Base-by-base conservation (phyloP, 2,113 vertebrate species). In the Archocentrus centrarchus region DNA sequence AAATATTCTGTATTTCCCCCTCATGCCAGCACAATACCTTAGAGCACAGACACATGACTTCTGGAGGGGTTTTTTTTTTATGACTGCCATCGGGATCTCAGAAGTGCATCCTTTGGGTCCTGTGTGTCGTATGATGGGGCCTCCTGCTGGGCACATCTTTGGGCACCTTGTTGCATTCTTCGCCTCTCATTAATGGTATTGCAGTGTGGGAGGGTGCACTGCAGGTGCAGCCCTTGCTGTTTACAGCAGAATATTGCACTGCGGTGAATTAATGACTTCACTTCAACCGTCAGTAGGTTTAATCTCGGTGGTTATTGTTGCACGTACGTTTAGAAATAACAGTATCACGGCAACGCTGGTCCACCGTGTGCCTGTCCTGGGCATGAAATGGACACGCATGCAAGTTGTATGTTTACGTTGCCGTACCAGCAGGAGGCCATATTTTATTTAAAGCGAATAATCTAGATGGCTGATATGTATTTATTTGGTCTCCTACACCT, bases 51-150 rank as follows among this genome's bases (percentile, higher is more conserved):
- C 22, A 7, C 22, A 7, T 27, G 22, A 68, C 22, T 11, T 70
- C 11, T 50, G 24, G 66, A 50, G 66, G 10, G 3, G 41, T 30
- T 30, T 30, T 30, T 11, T 18, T 15, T 64, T 41, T 14, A 11
- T 64, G 62, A 64, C 62, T 63, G 11, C 35, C 61, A n/a, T 32
- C 61, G 37, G 32, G 61, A 13, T 63, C 61, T 27, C 63, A 47
- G 39, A 47, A 17, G 24, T 53, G 44, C 66, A 53, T 73, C 44
- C 27, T 53, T 73, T 73, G 66, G 44, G 24, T 73, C 66, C 44
- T 30, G 66, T 73, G 17, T 20, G 66, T 32, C 32, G 10, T 73
- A 44, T 32, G 44, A 24, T 53, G 27, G 3, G 30, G 44, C 44
- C 24, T 53, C 44, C 44, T 73, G 66, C 20, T 53, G 66, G 11